Base-by-base conservation (phyloP, 2,888 invertebrate genomes). In the Julus scanicus region DNA sequence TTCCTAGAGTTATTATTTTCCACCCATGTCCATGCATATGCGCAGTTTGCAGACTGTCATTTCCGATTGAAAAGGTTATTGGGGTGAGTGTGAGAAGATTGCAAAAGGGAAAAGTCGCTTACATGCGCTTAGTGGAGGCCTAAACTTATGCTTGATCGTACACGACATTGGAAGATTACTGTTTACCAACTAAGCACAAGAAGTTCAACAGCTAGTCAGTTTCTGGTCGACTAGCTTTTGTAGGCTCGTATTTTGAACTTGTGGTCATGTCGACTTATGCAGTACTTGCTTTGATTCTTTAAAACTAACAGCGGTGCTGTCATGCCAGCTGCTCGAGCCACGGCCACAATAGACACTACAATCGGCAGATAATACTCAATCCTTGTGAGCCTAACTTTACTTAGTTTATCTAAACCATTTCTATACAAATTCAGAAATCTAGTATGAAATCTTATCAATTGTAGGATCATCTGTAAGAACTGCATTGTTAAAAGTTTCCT, bases 61-160 rank as follows among this genome's bases (percentile, higher is more conserved):
- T 53, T 53, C 53, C 80, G 37, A 80, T 80, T 80, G 80, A 80
- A 80, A 80, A 39, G 80, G 80, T 80, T 80, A 37, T 80, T 80
- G 80, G 80, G 80, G 80, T 80, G 80, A 80, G 80, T 39, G 80
- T 80, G 80, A 80, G 80, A 80, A 80, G 80, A 80, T 80, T 80
- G 80, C 80, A 37, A 80, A 80, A 80, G 37, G 80, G 80, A 80
- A 44, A 80, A 80, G 80, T 80, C 80, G 80, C 80, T 80, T 80
- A 80, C 80, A 80, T 2, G 80, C 80, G 80, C 80, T 80, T 80
- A 80, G 80, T 80, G 80, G 37, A 80, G 80, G 80, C 29, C 80
- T 80, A 80, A 80, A 80, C 80, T 80, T 80, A 80, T 80, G 80
- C 80, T 80, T 80, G 80, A 39, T 39, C 80, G 80, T 80, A 80